Base-by-base conservation (phyloP, 2,888 invertebrate genomes). In the Lordiphosa fenestrarum region DNA sequence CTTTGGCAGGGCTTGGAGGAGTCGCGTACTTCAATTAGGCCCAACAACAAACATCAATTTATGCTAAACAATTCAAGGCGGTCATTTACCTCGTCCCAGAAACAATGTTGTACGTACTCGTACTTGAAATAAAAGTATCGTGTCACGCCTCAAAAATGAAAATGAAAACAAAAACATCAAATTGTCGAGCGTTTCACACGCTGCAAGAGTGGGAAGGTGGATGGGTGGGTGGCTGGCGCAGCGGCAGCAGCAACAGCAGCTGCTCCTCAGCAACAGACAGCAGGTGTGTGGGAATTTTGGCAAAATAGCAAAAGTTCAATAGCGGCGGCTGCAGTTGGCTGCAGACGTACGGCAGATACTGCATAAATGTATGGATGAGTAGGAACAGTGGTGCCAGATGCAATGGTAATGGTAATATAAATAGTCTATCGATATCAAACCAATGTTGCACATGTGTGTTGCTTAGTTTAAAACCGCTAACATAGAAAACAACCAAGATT, bases 261-360 rank as follows among this genome's bases (percentile, higher is more conserved):
- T 6, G 12, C 37, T 13, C 46, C 25, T 12, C 30, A 12, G 12
- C 37, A 33, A n/a, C 23, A 41, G 23, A 12, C 42, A 59, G 64
- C 76, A 78, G 83, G 83, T 84, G 77, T 84, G 85, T 78, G 78
- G 83, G 85, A 84, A 83, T 84, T 63, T 84, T 75, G 61, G 60
- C 73, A 78, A 78, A 78, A 84, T 82, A 82, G 83, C 83, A 78
- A 84, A 84, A 84, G 77, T 77, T 77, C 77, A 77, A 77, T 77
- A 77, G 77, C 77, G 84, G 78, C 60, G 47, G 61, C 50, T 48
- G 52, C 48, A 50, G 54, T 10, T 36, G 25, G 25, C 25, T 30
- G 30, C 30, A 30, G 23, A 25, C 23, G 6, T 25, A 6, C 23
- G 6, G 6, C 6, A 25, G 23, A 25, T 25, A 25, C 23, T 25